Evolutionary conservation across 2,113 vertebrate genomes (phyloP).

Genomic region (Parus major): DNA sequence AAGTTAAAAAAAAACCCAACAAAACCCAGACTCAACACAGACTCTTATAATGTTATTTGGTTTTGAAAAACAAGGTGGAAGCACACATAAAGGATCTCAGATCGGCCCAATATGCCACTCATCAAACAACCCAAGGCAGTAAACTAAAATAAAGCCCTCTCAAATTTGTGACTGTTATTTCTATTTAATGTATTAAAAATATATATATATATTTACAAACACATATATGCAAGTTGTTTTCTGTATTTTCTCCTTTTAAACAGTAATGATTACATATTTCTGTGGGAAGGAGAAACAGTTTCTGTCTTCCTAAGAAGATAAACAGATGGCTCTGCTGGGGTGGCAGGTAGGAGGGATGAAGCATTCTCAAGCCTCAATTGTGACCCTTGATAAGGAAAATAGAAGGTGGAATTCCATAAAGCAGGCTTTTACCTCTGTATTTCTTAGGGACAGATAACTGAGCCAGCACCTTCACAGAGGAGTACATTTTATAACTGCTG

Average conservation of each 20-base stretch:
- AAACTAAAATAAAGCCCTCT: not conserved
- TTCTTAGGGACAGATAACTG: not conserved
- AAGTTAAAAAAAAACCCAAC: not conserved
- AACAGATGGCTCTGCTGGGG: not conserved
- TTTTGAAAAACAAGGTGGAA: not conserved
- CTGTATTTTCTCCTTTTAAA: not conserved
- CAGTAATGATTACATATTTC: not conserved
- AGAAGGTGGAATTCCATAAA: not conserved
- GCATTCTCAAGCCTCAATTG: not conserved
- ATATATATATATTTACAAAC: accelerated
- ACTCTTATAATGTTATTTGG: not conserved
- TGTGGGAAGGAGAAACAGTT: not conserved
- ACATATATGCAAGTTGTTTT: not conserved
- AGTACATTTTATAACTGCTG: not conserved
- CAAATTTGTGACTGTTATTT: not conserved
- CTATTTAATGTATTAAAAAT: not conserved
- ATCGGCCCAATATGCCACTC: not conserved
- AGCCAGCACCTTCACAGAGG: not conserved
- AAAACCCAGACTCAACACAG: not conserved
- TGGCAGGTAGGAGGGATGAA: not conserved
- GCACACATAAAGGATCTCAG: not conserved
- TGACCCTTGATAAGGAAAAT: not conserved
- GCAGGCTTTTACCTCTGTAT: not conserved
- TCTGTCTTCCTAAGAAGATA: not conserved
- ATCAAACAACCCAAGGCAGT: not conserved